phyloP scores from a whole-genome alignment of 2,888 invertebrate species.

The Hydrotaea cyrtoneurina region DNA sequence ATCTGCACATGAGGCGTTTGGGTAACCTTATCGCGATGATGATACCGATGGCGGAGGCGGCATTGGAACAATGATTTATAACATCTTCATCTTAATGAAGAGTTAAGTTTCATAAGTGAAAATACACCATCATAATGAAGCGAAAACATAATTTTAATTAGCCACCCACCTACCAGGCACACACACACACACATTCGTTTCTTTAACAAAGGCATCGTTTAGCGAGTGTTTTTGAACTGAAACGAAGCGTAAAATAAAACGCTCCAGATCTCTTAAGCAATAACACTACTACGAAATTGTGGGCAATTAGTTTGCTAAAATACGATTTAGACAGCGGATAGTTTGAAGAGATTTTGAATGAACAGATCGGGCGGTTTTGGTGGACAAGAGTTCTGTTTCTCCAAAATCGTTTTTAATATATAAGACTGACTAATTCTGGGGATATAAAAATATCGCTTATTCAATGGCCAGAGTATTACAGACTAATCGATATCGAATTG shows the following conservation, averaged over 20 bases:
- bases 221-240: not conserved
- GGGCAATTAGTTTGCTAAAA: not conserved
- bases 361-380: too few species aligned
- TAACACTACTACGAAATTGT: not conserved
- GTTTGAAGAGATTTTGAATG: too few species aligned
- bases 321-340: too few species aligned
- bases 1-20: not conserved
- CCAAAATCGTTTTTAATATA: too few species aligned
- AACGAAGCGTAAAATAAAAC: constrained; percentile 1
- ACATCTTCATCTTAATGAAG: constrained; percentile 43
- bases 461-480: too few species aligned
- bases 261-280: not conserved
- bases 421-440: too few species aligned
- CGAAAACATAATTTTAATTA: constrained; percentile 16
- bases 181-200: too few species aligned
- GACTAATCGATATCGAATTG: too few species aligned
- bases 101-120: constrained; percentile 51
- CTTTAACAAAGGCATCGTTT: constrained; percentile 15
- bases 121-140: not conserved
- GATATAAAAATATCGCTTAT: too few species aligned
- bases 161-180: not conserved
- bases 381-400: too few species aligned
- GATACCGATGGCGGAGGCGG: constrained; percentile 27
- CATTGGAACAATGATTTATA: constrained; percentile 18
- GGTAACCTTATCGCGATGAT: not conserved